Evolutionary conservation across 2,888 invertebrate species (phyloP).

Genomic region (Euproctis similis): DNA sequence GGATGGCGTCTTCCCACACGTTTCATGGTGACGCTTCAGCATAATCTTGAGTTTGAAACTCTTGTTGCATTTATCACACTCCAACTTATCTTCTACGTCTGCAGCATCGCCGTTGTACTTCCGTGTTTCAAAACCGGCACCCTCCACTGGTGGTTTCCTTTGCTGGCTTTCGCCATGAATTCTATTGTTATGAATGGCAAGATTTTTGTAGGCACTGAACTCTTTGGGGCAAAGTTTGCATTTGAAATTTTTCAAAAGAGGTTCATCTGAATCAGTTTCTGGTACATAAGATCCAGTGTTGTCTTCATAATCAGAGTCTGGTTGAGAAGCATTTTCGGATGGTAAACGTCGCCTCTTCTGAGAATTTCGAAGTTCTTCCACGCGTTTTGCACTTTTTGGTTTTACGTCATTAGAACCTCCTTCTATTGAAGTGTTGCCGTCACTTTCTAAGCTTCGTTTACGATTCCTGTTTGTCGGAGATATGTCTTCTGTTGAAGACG

Average conservation of each 20-base stretch:
- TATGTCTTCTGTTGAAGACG: slow-evolving; percentile 36
- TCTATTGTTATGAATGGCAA: slow-evolving; percentile 35
- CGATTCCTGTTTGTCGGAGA: slow-evolving; percentile 37
- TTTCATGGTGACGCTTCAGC: slow-evolving; percentile 57
- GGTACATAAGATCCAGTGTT: slow-evolving; percentile 43
- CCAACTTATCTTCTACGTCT: slow-evolving; percentile 46
- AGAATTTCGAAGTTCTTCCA: slow-evolving; percentile 45
- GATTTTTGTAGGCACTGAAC: slow-evolving; percentile 34
- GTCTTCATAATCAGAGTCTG: slow-evolving; percentile 60
- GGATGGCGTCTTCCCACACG: slow-evolving; percentile 34
- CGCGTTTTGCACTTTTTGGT: slow-evolving; percentile 45
- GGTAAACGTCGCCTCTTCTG: slow-evolving; percentile 41
- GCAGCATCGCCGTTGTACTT: slow-evolving; percentile 30
- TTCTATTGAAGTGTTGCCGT: slow-evolving; percentile 40
- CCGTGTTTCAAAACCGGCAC: slow-evolving; percentile 28
- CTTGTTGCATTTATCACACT: slow-evolving; percentile 55
- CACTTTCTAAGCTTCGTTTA: slow-evolving; percentile 58
- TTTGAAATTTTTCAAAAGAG: slow-evolving; percentile 33
- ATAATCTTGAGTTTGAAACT: slow-evolving; percentile 67
- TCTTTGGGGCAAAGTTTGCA: slow-evolving; percentile 47
- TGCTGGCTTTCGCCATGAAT: slow-evolving; percentile 29
- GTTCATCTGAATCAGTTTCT: slow-evolving; percentile 62
- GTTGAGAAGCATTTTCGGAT: slow-evolving; percentile 26
- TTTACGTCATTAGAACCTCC: slow-evolving; percentile 45
- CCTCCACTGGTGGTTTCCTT: slow-evolving; percentile 4